These are phyloP conservation scores for Phalera bucephala DNA, from an alignment of 2,888 invertebrate genomes.

Conservation along the genomic window DNA sequence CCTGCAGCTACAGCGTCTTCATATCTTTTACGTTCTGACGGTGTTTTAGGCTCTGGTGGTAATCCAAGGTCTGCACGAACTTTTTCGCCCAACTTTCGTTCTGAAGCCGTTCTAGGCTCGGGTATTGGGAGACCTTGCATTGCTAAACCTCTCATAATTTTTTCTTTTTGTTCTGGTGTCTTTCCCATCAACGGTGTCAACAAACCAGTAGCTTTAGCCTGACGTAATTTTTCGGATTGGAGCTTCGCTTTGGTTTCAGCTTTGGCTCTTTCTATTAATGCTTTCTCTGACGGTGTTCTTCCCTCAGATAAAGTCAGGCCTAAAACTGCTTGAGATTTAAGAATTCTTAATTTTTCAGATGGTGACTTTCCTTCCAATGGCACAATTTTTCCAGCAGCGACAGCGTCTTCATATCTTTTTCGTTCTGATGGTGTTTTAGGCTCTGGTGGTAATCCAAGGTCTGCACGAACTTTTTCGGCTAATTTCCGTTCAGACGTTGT, in stretches of 20 bases:
- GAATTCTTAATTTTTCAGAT: constrained; percentile 24
- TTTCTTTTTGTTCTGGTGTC: constrained; percentile 34
- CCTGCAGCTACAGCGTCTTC: constrained; percentile 33
- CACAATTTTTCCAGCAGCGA: constrained; percentile 29
- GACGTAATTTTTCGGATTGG: constrained; percentile 21
- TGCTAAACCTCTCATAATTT: constrained; percentile 32
- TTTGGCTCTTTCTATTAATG: constrained; percentile 22
- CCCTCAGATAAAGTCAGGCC: constrained; percentile 31
- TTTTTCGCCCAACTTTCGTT: constrained; percentile 34
- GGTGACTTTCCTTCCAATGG: constrained; percentile 35
- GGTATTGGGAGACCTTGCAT: constrained; percentile 33
- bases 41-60: constrained; percentile 33
- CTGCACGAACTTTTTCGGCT: background rate
- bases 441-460: constrained; percentile 34
- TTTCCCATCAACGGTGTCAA: constrained; percentile 33
- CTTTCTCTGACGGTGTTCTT: constrained; percentile 27
- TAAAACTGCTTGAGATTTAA: constrained; percentile 18
- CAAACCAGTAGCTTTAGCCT: constrained; percentile 31
- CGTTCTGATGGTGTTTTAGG: constrained; percentile 20
- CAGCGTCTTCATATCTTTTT: constrained; percentile 29
- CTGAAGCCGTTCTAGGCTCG: constrained; percentile 33
- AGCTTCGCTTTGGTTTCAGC: background rate
- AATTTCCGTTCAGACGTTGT: constrained; percentile 23
- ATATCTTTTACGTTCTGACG: constrained; percentile 24
- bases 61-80: constrained; percentile 35